Percentiles rank a stretch among this genome's conserved stretches.
phyloP scores from a whole-genome alignment of 2,888 invertebrate species.

The Carterocephalus palaemon region DNA sequence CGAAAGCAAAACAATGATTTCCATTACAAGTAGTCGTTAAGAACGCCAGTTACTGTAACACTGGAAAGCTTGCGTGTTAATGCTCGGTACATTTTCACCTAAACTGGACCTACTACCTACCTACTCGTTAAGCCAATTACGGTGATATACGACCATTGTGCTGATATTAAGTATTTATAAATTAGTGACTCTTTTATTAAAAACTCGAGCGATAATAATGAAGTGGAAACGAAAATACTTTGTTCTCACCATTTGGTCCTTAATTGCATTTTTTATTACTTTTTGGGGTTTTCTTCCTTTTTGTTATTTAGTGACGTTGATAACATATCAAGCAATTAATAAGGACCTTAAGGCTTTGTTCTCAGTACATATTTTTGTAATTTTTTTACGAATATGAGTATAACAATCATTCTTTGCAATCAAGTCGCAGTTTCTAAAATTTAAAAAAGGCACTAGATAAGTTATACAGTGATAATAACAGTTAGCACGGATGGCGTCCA shows the following conservation, averaged over 20 bases:
- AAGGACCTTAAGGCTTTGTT: no score
- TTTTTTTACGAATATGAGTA: no score
- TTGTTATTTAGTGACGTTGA: neutral
- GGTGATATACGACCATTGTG: conserved; percentile 64
- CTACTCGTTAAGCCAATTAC: conserved; percentile 66
- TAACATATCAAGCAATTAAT: no score
- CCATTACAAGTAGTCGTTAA: neutral
- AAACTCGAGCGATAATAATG: conserved; percentile 59
- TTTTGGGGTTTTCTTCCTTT: neutral
- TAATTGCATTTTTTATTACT: conserved; percentile 26
- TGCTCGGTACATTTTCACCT: conserved; percentile 52
- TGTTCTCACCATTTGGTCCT: conserved; percentile 53
- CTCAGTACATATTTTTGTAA: no score
- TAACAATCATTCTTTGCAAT: no score
- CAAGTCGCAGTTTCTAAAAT: no score
- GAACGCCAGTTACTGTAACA: conserved; percentile 10
- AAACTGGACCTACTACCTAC: conserved; percentile 52
- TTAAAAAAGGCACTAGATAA: no score
- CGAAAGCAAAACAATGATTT: conserved; percentile 1
- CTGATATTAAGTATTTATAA: conserved; percentile 66
- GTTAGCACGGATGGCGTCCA: no score
- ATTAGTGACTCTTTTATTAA: conserved; percentile 67
- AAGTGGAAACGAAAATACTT: conserved; percentile 51
- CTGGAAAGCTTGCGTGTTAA: conserved; percentile 49
- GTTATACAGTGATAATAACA: no score